Conservation (phyloP, 2,888 invertebrate genomes). For the Melanargia galathea region DNA sequence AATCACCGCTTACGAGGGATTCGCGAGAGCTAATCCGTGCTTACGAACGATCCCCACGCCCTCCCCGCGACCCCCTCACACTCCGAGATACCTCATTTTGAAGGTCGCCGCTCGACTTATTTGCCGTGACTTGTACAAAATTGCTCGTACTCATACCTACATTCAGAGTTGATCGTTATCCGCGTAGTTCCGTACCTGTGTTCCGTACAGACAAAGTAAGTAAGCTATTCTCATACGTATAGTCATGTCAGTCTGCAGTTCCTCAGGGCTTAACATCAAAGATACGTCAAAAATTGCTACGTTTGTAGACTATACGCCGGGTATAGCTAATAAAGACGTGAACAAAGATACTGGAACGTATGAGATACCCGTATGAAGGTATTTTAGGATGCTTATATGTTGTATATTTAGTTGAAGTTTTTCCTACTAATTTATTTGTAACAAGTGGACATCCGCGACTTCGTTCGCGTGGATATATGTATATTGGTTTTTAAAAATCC, state of each 20-base stretch:
- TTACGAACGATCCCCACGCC: no score
- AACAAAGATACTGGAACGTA: conserved; percentile 7
- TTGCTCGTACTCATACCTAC: not conserved
- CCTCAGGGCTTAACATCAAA: conserved; percentile 29
- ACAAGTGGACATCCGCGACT: no score
- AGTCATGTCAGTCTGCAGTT: conserved; percentile 19
- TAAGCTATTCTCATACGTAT: conserved; percentile 8
- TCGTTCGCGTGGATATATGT: no score
- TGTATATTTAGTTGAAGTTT: not conserved
- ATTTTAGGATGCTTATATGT: not conserved
- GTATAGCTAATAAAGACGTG: conserved; percentile 24
- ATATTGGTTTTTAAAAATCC: no score
- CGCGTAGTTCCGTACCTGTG: not conserved
- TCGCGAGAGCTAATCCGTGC: no score
- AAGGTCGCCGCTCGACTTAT: no score
- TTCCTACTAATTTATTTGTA: not conserved
- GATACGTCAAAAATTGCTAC: conserved; percentile 30
- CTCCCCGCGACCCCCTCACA: no score
- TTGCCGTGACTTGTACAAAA: no score
- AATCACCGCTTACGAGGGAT: no score
- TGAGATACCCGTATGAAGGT: not conserved
- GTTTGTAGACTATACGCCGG: conserved; percentile 25
- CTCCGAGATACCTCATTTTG: no score
- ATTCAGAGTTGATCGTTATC: not conserved
- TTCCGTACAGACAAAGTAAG: conserved; percentile 15